phyloP scores from a whole-genome alignment of 2,888 invertebrate species.

The Criorhina ranunculi region DNA sequence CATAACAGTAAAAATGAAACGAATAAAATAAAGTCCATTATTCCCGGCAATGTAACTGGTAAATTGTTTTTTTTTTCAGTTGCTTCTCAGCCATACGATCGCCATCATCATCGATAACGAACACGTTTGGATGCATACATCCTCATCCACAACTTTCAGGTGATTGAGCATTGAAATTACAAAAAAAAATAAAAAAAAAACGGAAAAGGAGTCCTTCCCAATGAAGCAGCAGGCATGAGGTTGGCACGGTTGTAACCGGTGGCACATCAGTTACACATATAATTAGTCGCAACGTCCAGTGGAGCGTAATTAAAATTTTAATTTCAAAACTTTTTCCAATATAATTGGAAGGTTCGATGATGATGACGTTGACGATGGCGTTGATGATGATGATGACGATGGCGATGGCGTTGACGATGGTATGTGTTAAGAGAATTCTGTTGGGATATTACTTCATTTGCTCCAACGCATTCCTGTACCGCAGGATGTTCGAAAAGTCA shows the following conservation, averaged over 20 bases:
- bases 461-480: slow-evolving; percentile 25
- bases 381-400: slow-evolving; percentile 43
- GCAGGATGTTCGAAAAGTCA: slow-evolving; percentile 20
- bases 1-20: slow-evolving; percentile 29
- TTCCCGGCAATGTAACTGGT: slow-evolving; percentile 49
- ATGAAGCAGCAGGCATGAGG: background rate
- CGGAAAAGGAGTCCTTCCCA: background rate
- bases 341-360: slow-evolving; percentile 73
- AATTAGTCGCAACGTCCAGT: slow-evolving; percentile 71
- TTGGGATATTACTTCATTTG: slow-evolving; percentile 46
- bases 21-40: slow-evolving; percentile 51
- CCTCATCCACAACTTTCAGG: slow-evolving; percentile 34
- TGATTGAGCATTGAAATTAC: slow-evolving; percentile 71
- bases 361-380: slow-evolving; percentile 29
- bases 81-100: slow-evolving; percentile 33
- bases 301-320: slow-evolving; percentile 72
- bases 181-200: slow-evolving; percentile 26
- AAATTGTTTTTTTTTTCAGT: slow-evolving; percentile 19
- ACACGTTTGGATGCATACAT: slow-evolving; percentile 36
- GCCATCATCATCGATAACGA: slow-evolving; percentile 18
- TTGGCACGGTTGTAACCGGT: slow-evolving; percentile 30
- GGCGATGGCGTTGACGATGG: slow-evolving; percentile 28
- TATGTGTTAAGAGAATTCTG: slow-evolving; percentile 25
- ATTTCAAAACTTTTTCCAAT: slow-evolving; percentile 76
- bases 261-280: slow-evolving; percentile 49